Percentiles rank a stretch among this genome's conserved stretches.
These are phyloP conservation scores for Apoda limacodes DNA, from an alignment of 2,888 invertebrate genomes.

Conservation along the genomic window DNA sequence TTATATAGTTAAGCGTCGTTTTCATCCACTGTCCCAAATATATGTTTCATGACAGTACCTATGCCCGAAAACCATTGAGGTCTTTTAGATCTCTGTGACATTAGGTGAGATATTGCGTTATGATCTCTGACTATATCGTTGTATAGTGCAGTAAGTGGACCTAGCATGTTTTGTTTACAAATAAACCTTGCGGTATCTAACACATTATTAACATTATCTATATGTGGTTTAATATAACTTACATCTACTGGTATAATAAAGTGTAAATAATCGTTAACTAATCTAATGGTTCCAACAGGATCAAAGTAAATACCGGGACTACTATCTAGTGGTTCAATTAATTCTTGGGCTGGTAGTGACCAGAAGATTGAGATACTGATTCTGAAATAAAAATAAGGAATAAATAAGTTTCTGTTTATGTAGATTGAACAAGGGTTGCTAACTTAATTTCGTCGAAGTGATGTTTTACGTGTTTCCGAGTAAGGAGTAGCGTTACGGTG, in stretches of 20 bases:
- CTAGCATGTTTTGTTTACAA: conserved; percentile 15
- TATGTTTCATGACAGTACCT: no score
- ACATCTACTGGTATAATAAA: conserved; percentile 19
- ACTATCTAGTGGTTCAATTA: conserved; percentile 5
- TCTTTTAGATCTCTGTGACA: conserved; percentile 3
- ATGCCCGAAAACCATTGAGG: no score
- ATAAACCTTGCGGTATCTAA: conserved; percentile 10
- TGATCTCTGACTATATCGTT: no score
- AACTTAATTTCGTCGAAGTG: conserved; percentile 3
- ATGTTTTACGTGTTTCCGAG: conserved; percentile 4
- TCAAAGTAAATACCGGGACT: conserved; percentile 21
- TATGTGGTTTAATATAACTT: conserved; percentile 16
- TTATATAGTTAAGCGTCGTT: no score
- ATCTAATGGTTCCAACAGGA: conserved; percentile 16
- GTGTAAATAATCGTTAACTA: conserved; percentile 11
- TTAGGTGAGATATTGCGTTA: no score
- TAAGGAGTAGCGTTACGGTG: conserved; percentile 4
- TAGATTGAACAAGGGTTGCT: no score
- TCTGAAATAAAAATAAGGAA: no score
- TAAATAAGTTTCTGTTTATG: no score
- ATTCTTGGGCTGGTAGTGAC: conserved; percentile 1
- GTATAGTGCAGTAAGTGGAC: no score
- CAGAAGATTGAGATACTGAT: no score
- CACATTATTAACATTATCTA: conserved; percentile 16
- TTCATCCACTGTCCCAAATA: conserved; percentile 5